Base-by-base conservation (phyloP, 2,113 vertebrate genomes). In the Otis tarda region DNA sequence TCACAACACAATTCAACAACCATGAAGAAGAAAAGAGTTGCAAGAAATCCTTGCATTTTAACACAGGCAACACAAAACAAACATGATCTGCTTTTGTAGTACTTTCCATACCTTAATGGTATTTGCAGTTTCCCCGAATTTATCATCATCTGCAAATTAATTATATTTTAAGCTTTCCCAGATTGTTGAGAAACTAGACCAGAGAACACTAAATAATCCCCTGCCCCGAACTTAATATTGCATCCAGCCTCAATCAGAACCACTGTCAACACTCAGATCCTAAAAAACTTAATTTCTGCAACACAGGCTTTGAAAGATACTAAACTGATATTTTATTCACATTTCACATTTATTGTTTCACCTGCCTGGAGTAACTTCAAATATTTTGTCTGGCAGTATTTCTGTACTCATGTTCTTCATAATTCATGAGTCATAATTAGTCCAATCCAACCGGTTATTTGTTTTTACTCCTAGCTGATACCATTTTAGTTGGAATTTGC, bases 61-160 rank as follows among this genome's bases (percentile, higher is more conserved):
- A 64, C 7, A 14, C 0, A 1, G 25, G 28, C 35, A 63, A 71
- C 35, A 64, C 7, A 84, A 83, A 93, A 24, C 14, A 65, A 75
- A 39, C 1, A 1, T 1, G 3, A 75, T 35, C 17, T 3, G 0
- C 2, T 69, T 89, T 57, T 56, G 47, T 4, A 87, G 30, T 45
- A 64, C 27, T 87, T 88, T 56, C 47, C 41, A 82, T 39, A 76
- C 13, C 28, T 91, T 60, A 73, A 49, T 6, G 6, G 17, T 50
- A 69, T 90, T 65, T 95, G 30, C 27, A 24, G 80, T 50, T 96
- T 85, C 28, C 91, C 19, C 59, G 37, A 6, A 88, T 69, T 83
- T 53, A 79, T 45, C 24, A 86, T 37, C 11, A 49, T 52, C 47
- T 77, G 19, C 25, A 75, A 83, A 92, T 65, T 76, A 20, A 78